These are phyloP conservation scores for Baryphthengus martii DNA, from an alignment of 2,113 vertebrate genomes.

Conservation along the genomic window DNA sequence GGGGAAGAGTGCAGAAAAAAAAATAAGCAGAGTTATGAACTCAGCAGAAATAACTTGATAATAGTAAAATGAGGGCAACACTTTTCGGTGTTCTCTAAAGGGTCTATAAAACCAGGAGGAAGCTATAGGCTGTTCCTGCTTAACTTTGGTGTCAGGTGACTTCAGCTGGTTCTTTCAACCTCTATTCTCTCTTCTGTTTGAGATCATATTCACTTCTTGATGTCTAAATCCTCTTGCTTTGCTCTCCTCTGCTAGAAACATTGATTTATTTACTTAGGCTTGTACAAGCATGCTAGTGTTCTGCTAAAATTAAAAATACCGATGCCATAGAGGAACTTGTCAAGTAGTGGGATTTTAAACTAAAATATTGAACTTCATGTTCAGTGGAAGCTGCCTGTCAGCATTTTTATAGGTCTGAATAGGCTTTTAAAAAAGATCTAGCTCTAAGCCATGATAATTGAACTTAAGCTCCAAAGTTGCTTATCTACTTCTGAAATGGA, in stretches of 20 bases:
- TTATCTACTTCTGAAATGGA: conserved; percentile 28
- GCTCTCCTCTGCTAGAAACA: not conserved
- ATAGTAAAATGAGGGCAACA: not conserved
- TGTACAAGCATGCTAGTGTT: not conserved
- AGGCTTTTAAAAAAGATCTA: not conserved
- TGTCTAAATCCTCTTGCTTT: not conserved
- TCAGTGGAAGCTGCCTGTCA: conserved; percentile 4
- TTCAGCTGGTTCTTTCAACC: not conserved
- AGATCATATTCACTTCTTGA: not conserved
- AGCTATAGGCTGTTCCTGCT: not conserved
- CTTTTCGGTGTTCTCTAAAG: not conserved
- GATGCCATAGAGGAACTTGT: not conserved
- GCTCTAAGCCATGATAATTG: conserved; percentile 13
- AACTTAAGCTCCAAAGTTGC: conserved; percentile 20
- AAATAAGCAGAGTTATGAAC: not conserved
- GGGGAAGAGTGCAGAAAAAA: not conserved
- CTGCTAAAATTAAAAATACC: not conserved
- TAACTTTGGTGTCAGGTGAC: not conserved
- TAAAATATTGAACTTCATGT: not conserved
- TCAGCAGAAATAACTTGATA: not conserved
- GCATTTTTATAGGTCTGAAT: not conserved
- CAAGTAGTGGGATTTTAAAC: not conserved
- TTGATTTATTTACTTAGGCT: not conserved
- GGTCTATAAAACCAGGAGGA: not conserved
- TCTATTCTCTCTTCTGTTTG: not conserved